Base-by-base conservation (phyloP, 2,888 invertebrate species). In the Hipparchia sbordonii region DNA sequence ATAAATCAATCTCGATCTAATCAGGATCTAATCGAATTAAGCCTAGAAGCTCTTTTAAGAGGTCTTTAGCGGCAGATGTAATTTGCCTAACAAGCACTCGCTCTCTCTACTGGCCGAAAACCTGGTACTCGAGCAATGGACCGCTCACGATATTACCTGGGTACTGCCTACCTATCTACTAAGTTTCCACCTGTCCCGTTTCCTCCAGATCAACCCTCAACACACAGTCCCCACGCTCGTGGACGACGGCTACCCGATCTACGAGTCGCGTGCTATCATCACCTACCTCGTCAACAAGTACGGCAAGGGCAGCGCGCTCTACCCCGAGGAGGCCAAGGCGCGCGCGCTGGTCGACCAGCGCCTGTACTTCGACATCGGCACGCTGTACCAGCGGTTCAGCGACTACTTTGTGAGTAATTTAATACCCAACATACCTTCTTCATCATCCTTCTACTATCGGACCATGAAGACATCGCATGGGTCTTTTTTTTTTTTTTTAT, bases 201-300 rank as follows among this genome's bases (percentile, higher is more conserved):
- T 60, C 73, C 85, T 87, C 96, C 88, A 97, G 97, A 88, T 97
- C 61, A 97, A 97, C 87, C 97, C 97, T 0, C 97, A 97, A 89
- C 98, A 98, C 87, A 96, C 96, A 56, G 95, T 98, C 75, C 98
- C 98, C 8, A 97, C 97, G 0, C 87, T 98, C 72, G 96, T 96
- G 76, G 98, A 98, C 89, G 96, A 97, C 82, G 98, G 97, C 0
- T 96, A 97, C 83, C 89, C 95, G 8, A 87, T 98, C 74, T 97
- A 96, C 95, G 98, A 98, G 91, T 98, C 98, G 67, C 96, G 97
- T 62, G 96, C 97, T 77, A 98, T 98, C 85, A 95, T 96, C 87
- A 94, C 95, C 0, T 98, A 98, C 89, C 94, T 98, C 84, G 96
- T 95, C 52, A 96, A 96, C 89, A 96, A 97, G 83, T 98, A 98